Percentiles rank a stretch among this genome's conserved stretches.
Conservation (phyloP, 2,797 vertebrate species). For the Petrocephalus schoutedeni region DNA sequence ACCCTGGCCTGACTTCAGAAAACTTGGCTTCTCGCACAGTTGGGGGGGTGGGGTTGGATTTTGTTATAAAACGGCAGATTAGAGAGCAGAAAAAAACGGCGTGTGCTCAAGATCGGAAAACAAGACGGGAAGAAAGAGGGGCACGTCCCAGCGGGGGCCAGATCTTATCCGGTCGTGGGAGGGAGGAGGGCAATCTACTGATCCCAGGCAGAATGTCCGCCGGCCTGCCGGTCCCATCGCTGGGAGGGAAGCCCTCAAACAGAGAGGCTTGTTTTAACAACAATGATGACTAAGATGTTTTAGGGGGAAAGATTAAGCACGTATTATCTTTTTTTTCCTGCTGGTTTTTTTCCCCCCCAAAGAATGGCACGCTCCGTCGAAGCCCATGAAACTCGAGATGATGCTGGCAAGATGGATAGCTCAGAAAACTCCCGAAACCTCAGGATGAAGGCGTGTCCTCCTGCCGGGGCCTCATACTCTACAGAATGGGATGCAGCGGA, state of each 20-base stretch:
- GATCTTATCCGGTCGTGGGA: conserved; percentile 30
- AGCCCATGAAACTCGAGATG: conserved; percentile 33
- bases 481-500: conserved; percentile 30
- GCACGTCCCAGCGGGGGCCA: conserved; percentile 30
- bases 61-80: conserved; percentile 18
- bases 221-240: neutral
- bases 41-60: conserved; percentile 17
- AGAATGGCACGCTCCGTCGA: conserved; percentile 27
- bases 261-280: conserved; percentile 38
- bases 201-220: conserved; percentile 22
- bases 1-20: conserved; percentile 20
- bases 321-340: conserved; percentile 35
- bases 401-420: conserved; percentile 31
- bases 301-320: conserved; percentile 33
- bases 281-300: conserved; percentile 29
- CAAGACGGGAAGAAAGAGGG: neutral
- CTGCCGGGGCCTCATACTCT: conserved; percentile 28
- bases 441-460: conserved; percentile 29
- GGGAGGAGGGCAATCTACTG: conserved; percentile 33
- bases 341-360: conserved; percentile 30
- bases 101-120: neutral
- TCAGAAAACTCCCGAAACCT: conserved; percentile 24
- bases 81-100: neutral
- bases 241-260: conserved; percentile 24
- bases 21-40: conserved; percentile 14